These are phyloP conservation scores for Dermatemys mawii DNA, from an alignment of 2,113 vertebrate genomes.

Conservation along the genomic window DNA sequence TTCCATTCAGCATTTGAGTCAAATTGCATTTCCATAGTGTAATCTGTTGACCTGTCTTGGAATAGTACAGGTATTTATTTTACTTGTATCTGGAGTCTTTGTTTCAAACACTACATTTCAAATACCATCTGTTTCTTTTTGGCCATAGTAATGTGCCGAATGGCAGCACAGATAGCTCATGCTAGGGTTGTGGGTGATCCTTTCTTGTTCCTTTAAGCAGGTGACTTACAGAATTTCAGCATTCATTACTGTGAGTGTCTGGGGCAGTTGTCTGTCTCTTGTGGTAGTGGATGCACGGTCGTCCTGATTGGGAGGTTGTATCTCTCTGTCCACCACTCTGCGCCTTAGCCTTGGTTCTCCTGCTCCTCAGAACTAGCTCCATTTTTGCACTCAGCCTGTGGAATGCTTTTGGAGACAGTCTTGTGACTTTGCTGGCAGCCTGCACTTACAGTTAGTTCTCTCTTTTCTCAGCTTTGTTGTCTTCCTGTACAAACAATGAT, in stretches of 20 bases:
- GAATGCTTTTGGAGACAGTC: neutral
- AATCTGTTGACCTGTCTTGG: neutral
- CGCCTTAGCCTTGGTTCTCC: neutral
- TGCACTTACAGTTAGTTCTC: neutral
- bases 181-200: rapidly evolving
- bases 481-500: neutral
- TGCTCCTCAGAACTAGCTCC: neutral
- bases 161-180: neutral
- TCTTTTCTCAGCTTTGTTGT: neutral
- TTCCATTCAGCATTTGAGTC: neutral
- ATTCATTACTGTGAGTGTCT: neutral
- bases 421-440: neutral
- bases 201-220: neutral
- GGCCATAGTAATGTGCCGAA: neutral
- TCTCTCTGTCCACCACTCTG: neutral
- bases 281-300: neutral
- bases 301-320: neutral
- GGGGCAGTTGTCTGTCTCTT: neutral
- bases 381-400: neutral
- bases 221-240: neutral
- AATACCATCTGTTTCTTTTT: neutral
- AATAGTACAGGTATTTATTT: neutral
- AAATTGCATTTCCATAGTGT: neutral
- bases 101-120: neutral
- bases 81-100: neutral